Percentiles rank a stretch among this genome's conserved stretches.
Conservation (phyloP, 2,888 invertebrate genomes). For the Callyntrura sp. region DNA sequence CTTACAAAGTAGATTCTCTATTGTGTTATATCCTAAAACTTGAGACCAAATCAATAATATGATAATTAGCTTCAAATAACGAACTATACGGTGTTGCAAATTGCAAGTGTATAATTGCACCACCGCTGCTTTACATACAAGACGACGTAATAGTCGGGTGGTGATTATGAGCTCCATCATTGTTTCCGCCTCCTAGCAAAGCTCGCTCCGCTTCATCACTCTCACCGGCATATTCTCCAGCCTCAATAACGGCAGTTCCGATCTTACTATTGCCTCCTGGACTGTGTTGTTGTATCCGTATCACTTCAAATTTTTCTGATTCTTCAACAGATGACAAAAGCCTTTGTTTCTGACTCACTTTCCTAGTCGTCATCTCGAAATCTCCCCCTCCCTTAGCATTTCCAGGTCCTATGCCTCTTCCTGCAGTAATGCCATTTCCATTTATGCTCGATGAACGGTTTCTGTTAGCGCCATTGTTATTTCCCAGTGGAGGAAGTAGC, state of each 20-base stretch:
- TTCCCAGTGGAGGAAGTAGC: conserved; percentile 44
- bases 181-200: conserved; percentile 35
- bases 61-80: background rate
- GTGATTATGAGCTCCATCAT: conserved; percentile 20
- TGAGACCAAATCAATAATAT: background rate
- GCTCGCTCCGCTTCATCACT: conserved; percentile 55
- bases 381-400: conserved; percentile 21
- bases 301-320: conserved; percentile 57
- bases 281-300: conserved; percentile 44
- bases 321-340: conserved; percentile 46
- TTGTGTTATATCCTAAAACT: background rate
- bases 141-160: conserved; percentile 46
- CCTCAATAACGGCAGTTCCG: conserved; percentile 24
- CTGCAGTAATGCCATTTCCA: conserved; percentile 36
- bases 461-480: conserved; percentile 33
- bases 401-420: conserved; percentile 30
- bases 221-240: background rate
- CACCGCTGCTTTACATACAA: conserved; percentile 9
- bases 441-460: conserved; percentile 15
- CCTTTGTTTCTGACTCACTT: conserved; percentile 58
- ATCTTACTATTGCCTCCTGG: background rate
- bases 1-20: too few species aligned
- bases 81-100: too few species aligned
- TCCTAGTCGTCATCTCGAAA: conserved; percentile 66
- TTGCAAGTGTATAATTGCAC: background rate